Evolutionary conservation across 2,113 vertebrate species (phyloP), one percentile per base, ranked within the genome.

Genomic region (Fregata magnificens): DNA sequence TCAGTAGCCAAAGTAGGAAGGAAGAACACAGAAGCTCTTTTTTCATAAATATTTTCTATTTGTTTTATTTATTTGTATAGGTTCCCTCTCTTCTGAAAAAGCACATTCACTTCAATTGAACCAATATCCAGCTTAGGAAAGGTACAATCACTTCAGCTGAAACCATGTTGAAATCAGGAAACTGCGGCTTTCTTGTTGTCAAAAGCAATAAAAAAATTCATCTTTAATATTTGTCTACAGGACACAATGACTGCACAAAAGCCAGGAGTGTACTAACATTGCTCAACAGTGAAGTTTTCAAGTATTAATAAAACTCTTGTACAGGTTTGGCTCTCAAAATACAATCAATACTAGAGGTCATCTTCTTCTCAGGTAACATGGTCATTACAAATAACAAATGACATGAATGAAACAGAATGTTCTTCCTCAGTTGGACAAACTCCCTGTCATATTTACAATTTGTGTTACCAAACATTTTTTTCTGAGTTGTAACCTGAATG

Each of bases 391-490:
- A 89, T 72, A 56, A 86, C 58, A 96, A 90, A 73, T 24, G 5
- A 63, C 73, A 89, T 44, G 45, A 78, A 86, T 38, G 52, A 92
- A 95, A 91, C 78, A 94, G 67, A 91, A 94, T 84, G 85, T 88
- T 92, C 88, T 86, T 96, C 67, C 70, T 92, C 73, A 82, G 36
- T 62, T 61, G 76, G 72, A 90, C 42, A 80, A 90, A 65, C 66
- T 87, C 53, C 56, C 44, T 49, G 16, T 52, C 36, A 58, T 56
- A 86, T 95, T 93, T 95, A 92, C 71, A 49, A 86, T 86, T 80
- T 89, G 26, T 61, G 18, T 66, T 44, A 84, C 11, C 20, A 92
- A 49, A 42, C 11, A 32, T 6, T 42, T 82, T 95, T 72, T 71
- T 55, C 32, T 66, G 16, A n/a, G 34, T 22, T 79, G 34, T 28